phyloP scores from a whole-genome alignment of 2,113 vertebrate genomes.

The Microtus montanus region DNA sequence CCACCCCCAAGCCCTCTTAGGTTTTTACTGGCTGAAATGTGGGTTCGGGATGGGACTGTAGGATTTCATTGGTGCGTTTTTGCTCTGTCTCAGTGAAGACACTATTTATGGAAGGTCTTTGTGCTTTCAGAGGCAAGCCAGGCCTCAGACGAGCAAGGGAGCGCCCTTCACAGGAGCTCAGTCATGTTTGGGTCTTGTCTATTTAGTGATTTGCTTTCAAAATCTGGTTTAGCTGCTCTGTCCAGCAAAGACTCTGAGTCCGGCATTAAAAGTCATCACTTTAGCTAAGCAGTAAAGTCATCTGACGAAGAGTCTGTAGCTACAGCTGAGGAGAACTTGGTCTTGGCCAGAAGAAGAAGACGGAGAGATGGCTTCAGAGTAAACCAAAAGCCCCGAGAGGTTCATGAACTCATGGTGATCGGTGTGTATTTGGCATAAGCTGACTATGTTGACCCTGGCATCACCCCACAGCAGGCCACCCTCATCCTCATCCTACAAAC shows the following conservation, averaged over 20 bases:
- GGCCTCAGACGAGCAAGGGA: neutral
- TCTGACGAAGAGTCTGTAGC: neutral
- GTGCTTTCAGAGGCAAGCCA: constrained; percentile 12
- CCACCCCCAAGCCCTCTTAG: neutral
- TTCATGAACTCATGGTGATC: neutral
- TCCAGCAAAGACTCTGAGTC: neutral
- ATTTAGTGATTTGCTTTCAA: constrained; percentile 36
- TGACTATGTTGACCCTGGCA: neutral
- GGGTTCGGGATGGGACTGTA: neutral
- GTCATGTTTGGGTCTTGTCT: constrained; percentile 22
- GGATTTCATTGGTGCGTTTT: neutral
- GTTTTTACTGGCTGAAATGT: neutral
- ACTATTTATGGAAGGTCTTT: constrained; percentile 21
- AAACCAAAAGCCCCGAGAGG: neutral
- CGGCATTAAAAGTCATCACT: neutral
- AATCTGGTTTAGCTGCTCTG: constrained; percentile 38
- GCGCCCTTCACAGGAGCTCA: constrained; percentile 17
- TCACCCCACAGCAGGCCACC: neutral
- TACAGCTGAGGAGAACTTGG: neutral
- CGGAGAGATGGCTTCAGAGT: neutral
- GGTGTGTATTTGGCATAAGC: neutral
- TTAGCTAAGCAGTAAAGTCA: constrained; percentile 1
- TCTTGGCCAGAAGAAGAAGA: neutral
- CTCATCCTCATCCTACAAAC: neutral
- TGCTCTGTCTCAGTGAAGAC: constrained; percentile 21